These are phyloP conservation scores for Parnassius glacialis DNA, from an alignment of 2,888 invertebrate genomes.

Conservation along the genomic window DNA sequence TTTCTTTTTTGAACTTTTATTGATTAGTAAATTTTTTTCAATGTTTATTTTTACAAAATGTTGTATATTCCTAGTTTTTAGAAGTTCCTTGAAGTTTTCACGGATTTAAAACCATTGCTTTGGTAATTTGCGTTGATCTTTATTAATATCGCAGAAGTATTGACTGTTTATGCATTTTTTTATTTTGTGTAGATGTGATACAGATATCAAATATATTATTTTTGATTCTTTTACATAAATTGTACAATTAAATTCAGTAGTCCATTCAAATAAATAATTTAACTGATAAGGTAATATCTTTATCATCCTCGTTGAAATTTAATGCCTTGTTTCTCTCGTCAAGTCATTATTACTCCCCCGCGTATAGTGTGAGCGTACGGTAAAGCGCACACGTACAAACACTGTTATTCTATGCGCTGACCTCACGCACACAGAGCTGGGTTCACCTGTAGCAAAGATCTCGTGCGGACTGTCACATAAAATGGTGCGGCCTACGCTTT, in stretches of 20 bases:
- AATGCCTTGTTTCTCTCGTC: conserved; percentile 17
- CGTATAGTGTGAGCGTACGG: conserved; percentile 27
- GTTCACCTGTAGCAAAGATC: conserved; percentile 70
- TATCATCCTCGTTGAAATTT: conserved; percentile 22
- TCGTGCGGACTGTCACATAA: conserved; percentile 56
- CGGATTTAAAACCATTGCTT: too few species aligned
- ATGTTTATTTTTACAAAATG: too few species aligned
- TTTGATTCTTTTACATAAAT: conserved; percentile 5
- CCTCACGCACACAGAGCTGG: conserved; percentile 65
- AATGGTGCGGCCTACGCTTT: conserved; percentile 11
- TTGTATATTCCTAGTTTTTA: too few species aligned
- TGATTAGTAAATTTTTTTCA: too few species aligned
- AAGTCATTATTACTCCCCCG: conserved; percentile 24
- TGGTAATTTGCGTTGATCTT: too few species aligned
- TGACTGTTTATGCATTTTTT: too few species aligned
- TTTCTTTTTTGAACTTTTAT: too few species aligned
- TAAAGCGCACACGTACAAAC: conserved; percentile 39
- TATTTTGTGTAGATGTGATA: too few species aligned
- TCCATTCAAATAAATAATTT: conserved; percentile 12
- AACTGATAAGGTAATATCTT: conserved; percentile 19
- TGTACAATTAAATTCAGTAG: conserved; percentile 6
- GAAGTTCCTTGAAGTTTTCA: too few species aligned
- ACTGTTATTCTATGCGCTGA: conserved; percentile 49
- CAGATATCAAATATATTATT: too few species aligned
- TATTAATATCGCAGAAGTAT: too few species aligned